Evolutionary conservation across 2,888 invertebrate species (phyloP), one percentile per base, ranked within the genome.

Genomic region (Pristionchus japonicus): DNA sequence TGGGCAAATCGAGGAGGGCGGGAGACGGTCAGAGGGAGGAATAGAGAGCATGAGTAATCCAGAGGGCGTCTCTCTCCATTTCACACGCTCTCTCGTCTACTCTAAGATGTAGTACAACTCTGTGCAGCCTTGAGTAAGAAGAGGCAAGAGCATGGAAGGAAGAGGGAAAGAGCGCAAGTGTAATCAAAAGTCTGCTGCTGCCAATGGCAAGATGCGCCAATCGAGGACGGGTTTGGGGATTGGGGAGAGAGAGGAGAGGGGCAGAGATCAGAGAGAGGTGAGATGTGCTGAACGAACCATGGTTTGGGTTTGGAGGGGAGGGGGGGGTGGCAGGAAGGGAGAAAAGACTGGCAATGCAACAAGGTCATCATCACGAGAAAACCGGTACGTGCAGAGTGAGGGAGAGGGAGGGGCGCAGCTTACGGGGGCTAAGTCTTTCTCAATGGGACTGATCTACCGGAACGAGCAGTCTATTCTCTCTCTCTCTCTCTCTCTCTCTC

Each of bases 381-480:
- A 77, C 77, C 77, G 77, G 77, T 47, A n/a, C n/a, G n/a, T n/a
- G n/a, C n/a, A n/a, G n/a, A n/a, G n/a, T n/a, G n/a, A n/a, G n/a
- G n/a, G n/a, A n/a, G n/a, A 77, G 27, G 23, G 23, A 15, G 23
- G 37, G 83, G 4, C 23, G 31, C 52, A 52, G 61, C 6, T 77
- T 47, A 40, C 34, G 23, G 11, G 23, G 23, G 77, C 77, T 77
- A 77, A 77, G 23, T 70, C 70, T 77, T 47, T 74, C 37, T 74
- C 40, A 74, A 74, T 74, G 20, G 77, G 77, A n/a, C 77, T 77
- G 77, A 77, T 77, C 77, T 77, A 77, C 77, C 43, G 77, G 77
- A 77, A 77, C 77, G 47, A 11, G 3, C 20, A 13, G 40, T 2
- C 74, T 23, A 40, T 13, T 11, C 3, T 7, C 31, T 27, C 17